Conservation (phyloP, 23 tunicate genomes). For the Oikopleura albicans region DNA sequence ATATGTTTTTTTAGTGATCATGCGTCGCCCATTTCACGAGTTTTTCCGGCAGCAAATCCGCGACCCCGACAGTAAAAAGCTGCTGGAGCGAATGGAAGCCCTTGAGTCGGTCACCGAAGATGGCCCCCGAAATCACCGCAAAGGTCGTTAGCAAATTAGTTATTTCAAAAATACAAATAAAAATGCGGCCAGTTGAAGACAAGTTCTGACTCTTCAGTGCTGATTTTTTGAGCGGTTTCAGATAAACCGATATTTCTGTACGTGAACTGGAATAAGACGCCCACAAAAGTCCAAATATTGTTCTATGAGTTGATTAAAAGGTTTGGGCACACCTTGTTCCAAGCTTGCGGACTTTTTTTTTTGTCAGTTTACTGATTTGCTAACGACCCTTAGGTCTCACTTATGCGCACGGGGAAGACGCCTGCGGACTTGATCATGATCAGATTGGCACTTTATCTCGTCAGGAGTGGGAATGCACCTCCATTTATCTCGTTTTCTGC, state of each 20-base stretch:
- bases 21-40: background rate
- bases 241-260: no score
- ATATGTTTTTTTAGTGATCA: background rate
- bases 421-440: background rate
- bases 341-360: no score
- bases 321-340: no score
- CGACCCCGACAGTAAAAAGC: background rate
- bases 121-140: background rate
- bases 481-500: background rate
- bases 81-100: background rate
- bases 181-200: background rate
- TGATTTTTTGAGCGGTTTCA: background rate
- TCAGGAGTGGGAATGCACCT: slow-evolving; percentile 16
- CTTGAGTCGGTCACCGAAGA: slow-evolving; percentile 7
- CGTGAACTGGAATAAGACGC: no score
- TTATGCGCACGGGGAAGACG: background rate
- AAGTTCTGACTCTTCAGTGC: background rate
- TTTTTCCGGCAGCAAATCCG: background rate
- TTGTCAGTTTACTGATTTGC: no score
- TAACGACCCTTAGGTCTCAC: no score
- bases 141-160: no score
- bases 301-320: no score
- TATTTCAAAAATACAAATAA: no score
- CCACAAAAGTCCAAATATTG: no score
- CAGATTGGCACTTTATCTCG: background rate